phyloP scores from a whole-genome alignment of 2,797 vertebrate genomes.

The Psittacula echo region DNA sequence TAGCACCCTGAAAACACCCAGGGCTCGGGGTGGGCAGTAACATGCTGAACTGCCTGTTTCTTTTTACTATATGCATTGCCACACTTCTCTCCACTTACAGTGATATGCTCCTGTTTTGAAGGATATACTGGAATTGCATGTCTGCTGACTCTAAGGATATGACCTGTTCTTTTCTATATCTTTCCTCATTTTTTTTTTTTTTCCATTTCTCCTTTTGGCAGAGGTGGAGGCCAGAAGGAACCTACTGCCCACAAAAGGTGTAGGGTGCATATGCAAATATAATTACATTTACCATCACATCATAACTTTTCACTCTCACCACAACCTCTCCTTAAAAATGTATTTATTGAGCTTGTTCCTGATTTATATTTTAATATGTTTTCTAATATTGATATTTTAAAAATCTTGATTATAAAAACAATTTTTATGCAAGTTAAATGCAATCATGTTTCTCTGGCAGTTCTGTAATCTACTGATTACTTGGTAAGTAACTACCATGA shows the following conservation, averaged over 20 bases:
- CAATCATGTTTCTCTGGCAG: background rate
- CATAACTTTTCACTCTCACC: accelerated
- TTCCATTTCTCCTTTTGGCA: background rate
- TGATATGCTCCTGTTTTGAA: background rate
- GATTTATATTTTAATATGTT: background rate
- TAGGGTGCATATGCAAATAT: background rate
- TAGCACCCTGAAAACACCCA: background rate
- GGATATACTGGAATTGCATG: too few relatives aligned
- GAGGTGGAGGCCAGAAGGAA: background rate
- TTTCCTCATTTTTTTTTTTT: background rate
- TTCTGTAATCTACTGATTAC: background rate
- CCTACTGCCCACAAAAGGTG: background rate
- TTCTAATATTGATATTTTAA: background rate
- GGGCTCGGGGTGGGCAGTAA: background rate
- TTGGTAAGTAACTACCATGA: background rate
- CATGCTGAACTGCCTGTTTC: background rate
- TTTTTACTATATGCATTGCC: background rate
- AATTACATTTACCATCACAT: background rate
- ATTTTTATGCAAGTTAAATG: background rate
- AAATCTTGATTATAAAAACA: background rate
- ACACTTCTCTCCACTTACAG: background rate
- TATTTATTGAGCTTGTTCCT: background rate
- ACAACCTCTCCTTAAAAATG: background rate
- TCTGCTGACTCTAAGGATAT: background rate
- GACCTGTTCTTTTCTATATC: background rate